Base-by-base conservation (phyloP, 2,888 invertebrate genomes). In the Melieria crassipennis region DNA sequence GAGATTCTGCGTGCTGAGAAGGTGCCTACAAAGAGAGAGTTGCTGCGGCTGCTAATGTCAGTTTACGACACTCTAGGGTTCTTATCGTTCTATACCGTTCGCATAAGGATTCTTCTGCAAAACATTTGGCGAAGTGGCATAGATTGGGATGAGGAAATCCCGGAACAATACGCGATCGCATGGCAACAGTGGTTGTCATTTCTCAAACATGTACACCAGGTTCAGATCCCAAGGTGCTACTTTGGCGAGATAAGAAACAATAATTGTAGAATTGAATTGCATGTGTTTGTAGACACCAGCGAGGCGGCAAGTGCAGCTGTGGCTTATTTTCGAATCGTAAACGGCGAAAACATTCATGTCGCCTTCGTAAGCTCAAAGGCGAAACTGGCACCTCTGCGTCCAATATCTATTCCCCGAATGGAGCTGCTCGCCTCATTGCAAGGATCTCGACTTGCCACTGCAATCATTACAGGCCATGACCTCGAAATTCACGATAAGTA, bases 351-450 rank as follows among this genome's bases (percentile, higher is more conserved):
- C 0, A 57, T 76, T 30, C 65, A 73, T 58, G 61, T 61, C 9
- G 45, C 69, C 4, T 11, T 78, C 7, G 69, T 78, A 13, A 72
- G 72, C 7, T 70, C 78, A 7, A 78, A 77, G 70, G 75, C 78
- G 11, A 75, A 73, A 30, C 76, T 80, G 9, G 76, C 78, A 11
- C 77, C 80, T 13, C 60, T 78, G 4, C 77, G 75, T 60, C 71
- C 70, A 2, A 63, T 77, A 42, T 77, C 77, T 5, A 76, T 77
- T 9, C 76, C 76, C 5, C 70, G 77, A 50, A 70, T 79, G 66
- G 79, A 79, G 70, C 71, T 80, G 4, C 55, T 76, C 6, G 75
- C 75, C 5, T 77, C 79, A 0, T 72, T 79, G 0, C 11, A 79
- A 9, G 79, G 78, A 72, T 62, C 70, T 7, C 72, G 76, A 9